Evolutionary conservation across 1,140 invertebrate genomes (phyloP).

Genomic region (Drosophila ohnishii): DNA sequence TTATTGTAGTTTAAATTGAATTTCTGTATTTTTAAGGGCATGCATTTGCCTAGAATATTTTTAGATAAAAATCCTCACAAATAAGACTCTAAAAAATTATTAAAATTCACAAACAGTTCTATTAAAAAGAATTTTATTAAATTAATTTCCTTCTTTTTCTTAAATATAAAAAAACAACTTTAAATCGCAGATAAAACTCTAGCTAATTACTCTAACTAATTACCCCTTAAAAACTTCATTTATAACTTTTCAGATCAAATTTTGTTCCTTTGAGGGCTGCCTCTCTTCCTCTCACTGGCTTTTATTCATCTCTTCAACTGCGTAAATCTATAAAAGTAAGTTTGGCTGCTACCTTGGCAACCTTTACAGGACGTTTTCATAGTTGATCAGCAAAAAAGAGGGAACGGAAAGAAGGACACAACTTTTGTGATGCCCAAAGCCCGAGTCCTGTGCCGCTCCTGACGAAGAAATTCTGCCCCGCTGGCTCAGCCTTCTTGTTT

Average conservation of each 20-base stretch:
- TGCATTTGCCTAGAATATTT: not conserved
- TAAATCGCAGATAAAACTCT: not conserved
- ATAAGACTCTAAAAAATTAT: too few species aligned
- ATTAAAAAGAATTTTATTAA: too few species aligned
- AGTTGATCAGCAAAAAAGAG: conserved; percentile 30
- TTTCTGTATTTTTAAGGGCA: not conserved
- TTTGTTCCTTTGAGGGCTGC: not conserved
- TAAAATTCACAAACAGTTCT: too few species aligned
- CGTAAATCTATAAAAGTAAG: conserved; percentile 7
- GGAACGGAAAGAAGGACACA: not conserved
- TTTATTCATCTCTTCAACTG: not conserved
- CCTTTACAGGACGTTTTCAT: conserved; percentile 41
- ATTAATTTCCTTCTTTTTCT: not conserved
- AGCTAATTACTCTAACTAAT: not conserved
- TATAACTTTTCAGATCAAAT: conserved; percentile 7
- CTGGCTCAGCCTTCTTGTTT: conserved; percentile 50
- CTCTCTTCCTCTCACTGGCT: not conserved
- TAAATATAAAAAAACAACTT: not conserved
- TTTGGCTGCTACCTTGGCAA: conserved; percentile 9
- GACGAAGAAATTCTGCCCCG: conserved; percentile 63
- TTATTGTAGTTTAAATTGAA: not conserved
- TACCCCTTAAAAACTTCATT: not conserved
- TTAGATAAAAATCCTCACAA: not conserved
- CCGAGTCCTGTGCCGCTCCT: conserved; percentile 19
- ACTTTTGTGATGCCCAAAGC: conserved; percentile 24